Evolutionary conservation across 2,113 vertebrate species (phyloP).

Genomic region (Myxocyprinus asiaticus): DNA sequence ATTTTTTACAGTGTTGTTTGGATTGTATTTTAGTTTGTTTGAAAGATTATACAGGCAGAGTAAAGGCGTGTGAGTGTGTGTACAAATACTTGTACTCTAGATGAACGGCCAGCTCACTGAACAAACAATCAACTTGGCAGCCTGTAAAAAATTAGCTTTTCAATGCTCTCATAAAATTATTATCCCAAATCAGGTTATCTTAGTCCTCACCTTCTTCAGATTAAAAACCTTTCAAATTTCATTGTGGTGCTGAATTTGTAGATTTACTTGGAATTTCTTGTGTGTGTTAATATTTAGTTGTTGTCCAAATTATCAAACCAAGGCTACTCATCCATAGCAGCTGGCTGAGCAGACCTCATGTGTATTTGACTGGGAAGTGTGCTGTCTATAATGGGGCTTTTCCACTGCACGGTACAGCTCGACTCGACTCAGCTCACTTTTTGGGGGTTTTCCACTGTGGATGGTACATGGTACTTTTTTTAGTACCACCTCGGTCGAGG

Average conservation of each 20-base stretch:
- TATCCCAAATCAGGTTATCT: background rate
- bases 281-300: conserved; percentile 15
- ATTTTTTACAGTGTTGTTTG: background rate
- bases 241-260: background rate
- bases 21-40: background rate
- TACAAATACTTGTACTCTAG: background rate
- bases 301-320: background rate
- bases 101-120: background rate
- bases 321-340: too few species aligned
- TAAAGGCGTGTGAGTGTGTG: conserved; percentile 6
- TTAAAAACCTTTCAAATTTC: background rate
- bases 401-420: too few species aligned
- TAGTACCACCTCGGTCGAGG: too few species aligned
- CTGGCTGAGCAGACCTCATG: background rate
- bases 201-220: too few species aligned
- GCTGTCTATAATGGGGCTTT: too few species aligned
- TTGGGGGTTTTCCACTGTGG: too few species aligned
- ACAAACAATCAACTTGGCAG: conserved; percentile 16
- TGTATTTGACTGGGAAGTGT: background rate
- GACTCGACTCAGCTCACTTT: too few species aligned
- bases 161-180: background rate
- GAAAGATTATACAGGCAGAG: too few species aligned
- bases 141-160: background rate
- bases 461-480: too few species aligned
- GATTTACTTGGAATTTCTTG: conserved; percentile 10